Evolutionary conservation across 2,113 vertebrate genomes (phyloP), one percentile per base, ranked within the genome.

Genomic region (Cranoglanis bouderius): DNA sequence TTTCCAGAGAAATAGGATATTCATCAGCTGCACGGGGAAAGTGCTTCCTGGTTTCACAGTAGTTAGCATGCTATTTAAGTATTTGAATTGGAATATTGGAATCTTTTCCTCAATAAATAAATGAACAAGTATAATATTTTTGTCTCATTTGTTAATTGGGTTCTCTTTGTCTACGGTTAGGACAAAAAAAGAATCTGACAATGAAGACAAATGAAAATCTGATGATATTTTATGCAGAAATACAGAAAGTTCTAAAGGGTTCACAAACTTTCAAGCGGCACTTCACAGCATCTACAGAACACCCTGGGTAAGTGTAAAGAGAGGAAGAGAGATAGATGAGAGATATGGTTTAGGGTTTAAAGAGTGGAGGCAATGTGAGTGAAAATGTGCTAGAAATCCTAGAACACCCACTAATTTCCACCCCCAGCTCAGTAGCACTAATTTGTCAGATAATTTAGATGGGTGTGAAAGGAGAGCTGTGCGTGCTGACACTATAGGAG

Each of bases 401-500:
- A 82, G 7, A 55, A 35, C 78, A 82, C 8, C 8, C 0, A 19
- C 4, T 82, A 18, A 35, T 82, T 82, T 82, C n/a, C 80, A 26
- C 51, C 19, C 18, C 19, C 12, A 59, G 40, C 12, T 38, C 81
- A 59, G 32, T 49, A 91, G 93, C 90, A 90, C 91, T 94, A 94
- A 95, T 95, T 93, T 92, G 91, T 90, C 90, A 89, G 92, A 94
- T 95, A 93, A 93, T 94, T 93, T 91, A 92, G 91, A 92, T 89
- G 92, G 92, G 90, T 91, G 92, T 92, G 93, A 92, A 94, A 89
- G 87, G 74, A 87, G 90, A 93, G 90, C 87, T 81, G 90, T 83
- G 89, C 83, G 90, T 91, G 93, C 92, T 95, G 93, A 95, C 93
- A 85, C 81, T 59, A 91, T 90, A 43, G 89, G 90, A 70, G 80